These are phyloP conservation scores for Paracentrotus lividus DNA, from an alignment of 53 echinoderm and acorn worm genomes.

Conservation along the genomic window DNA sequence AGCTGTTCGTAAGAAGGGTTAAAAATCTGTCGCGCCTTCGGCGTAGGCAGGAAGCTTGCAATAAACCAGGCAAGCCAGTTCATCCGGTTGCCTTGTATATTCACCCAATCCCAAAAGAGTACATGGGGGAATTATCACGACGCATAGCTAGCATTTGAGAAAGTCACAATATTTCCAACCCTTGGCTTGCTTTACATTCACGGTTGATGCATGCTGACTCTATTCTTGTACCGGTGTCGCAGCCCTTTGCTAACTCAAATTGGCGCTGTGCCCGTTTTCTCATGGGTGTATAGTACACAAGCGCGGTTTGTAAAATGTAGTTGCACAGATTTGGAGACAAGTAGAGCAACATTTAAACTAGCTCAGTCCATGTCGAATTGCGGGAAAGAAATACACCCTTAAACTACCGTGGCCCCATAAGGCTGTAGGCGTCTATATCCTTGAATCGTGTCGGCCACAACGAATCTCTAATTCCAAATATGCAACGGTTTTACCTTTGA, in stretches of 20 bases:
- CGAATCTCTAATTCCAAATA: too few species aligned
- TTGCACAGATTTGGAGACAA: neutral
- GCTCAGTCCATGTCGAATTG: neutral
- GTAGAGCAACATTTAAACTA: neutral
- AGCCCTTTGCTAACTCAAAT: neutral
- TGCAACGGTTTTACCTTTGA: too few species aligned
- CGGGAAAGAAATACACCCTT: neutral
- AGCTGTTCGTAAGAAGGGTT: slow-evolving; percentile 2
- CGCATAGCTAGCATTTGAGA: neutral
- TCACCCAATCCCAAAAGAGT: slow-evolving; percentile 40
- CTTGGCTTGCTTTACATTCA: too few species aligned
- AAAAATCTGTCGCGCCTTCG: slow-evolving; percentile 56
- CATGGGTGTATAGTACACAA: neutral
- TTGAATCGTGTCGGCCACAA: too few species aligned
- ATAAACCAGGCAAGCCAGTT: slow-evolving; percentile 27
- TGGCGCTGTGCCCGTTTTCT: slow-evolving; percentile 60
- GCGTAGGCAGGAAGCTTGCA: slow-evolving; percentile 54
- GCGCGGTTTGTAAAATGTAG: neutral
- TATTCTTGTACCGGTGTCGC: slow-evolving; percentile 1
- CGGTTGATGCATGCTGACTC: slow-evolving; percentile 17
- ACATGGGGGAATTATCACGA: slow-evolving; percentile 41
- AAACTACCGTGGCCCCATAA: neutral
- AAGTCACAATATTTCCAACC: slow-evolving; percentile 43
- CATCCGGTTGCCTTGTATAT: slow-evolving; percentile 63
- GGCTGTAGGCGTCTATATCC: neutral